These are phyloP conservation scores for Pterostichus niger DNA, from an alignment of 2,888 invertebrate genomes.

Conservation along the genomic window DNA sequence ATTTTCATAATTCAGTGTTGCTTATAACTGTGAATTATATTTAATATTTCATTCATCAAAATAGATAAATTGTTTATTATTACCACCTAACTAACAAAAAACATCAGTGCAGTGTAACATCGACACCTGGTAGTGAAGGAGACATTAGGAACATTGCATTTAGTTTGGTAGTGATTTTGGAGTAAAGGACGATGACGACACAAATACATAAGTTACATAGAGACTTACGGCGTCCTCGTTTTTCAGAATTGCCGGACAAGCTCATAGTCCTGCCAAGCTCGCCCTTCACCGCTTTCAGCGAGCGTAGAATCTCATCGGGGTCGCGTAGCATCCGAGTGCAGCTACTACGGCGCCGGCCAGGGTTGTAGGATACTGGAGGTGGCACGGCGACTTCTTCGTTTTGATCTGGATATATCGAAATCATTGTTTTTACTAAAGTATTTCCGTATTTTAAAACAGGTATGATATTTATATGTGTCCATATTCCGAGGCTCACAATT, in stretches of 20 bases:
- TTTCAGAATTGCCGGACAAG: slow-evolving; percentile 81
- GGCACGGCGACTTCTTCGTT: slow-evolving; percentile 75
- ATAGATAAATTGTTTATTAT: slow-evolving; percentile 6
- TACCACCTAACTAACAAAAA: slow-evolving; percentile 22
- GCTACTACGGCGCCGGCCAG: slow-evolving; percentile 89
- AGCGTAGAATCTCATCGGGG: slow-evolving; percentile 91
- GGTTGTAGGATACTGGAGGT: slow-evolving; percentile 80
- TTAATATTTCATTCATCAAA: neutral
- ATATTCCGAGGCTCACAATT: too few relatives aligned
- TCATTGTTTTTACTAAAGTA: too few relatives aligned
- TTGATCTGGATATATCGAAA: slow-evolving; percentile 20
- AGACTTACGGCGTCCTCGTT: slow-evolving; percentile 86
- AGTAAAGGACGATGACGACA: neutral
- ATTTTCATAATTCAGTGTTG: too few relatives aligned
- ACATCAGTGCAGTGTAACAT: slow-evolving; percentile 46
- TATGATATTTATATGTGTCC: too few relatives aligned
- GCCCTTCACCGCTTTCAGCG: slow-evolving; percentile 89
- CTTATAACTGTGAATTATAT: too few relatives aligned
- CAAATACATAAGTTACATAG: neutral
- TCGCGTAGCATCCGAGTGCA: slow-evolving; percentile 86
- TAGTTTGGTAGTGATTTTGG: neutral
- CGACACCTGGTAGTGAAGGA: slow-evolving; percentile 28
- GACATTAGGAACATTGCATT: neutral
- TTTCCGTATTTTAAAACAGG: too few relatives aligned
- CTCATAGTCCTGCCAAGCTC: slow-evolving; percentile 91